Evolutionary conservation across 2,888 invertebrate species (phyloP).

Genomic region (Koerneria pararmatus): DNA sequence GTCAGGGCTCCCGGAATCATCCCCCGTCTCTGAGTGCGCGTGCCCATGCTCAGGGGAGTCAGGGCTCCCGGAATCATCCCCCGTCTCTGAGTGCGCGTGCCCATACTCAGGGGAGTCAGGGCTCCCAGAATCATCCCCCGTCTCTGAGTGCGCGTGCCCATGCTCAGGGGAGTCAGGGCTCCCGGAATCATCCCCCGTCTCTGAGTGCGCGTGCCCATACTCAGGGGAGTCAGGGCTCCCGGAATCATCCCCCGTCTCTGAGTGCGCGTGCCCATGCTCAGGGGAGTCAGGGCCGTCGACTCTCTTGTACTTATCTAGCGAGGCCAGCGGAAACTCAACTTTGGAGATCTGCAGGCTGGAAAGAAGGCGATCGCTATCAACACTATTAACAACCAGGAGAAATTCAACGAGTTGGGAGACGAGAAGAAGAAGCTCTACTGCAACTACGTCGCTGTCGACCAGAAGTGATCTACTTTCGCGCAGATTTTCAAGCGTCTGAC

Average conservation of each 20-base stretch:
- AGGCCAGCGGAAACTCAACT: conserved; percentile 99
- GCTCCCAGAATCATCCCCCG: too few relatives aligned
- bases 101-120: too few relatives aligned
- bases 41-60: too few relatives aligned
- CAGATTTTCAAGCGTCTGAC: conserved; percentile 82
- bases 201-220: too few relatives aligned
- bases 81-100: too few relatives aligned
- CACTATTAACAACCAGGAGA: conserved; percentile 98
- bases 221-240: too few relatives aligned
- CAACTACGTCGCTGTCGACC: conserved; percentile 98
- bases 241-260: conserved; percentile 97
- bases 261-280: conserved; percentile 99
- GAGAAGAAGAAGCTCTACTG: conserved; percentile 98
- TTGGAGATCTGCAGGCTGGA: conserved; percentile 98
- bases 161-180: too few relatives aligned
- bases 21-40: too few relatives aligned
- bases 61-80: too few relatives aligned
- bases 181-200: too few relatives aligned
- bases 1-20: too few relatives aligned
- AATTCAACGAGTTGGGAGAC: conserved; percentile 90
- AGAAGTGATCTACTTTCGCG: conserved; percentile 97
- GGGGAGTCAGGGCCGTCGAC: conserved; percentile 98
- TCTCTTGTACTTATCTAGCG: conserved; percentile 96
- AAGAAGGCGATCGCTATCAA: conserved; percentile 99
- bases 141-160: too few relatives aligned